Percentiles rank a stretch among this genome's conserved stretches.
Evolutionary conservation across 2,113 vertebrate genomes (phyloP).

Genomic region (Athene cunicularia): DNA sequence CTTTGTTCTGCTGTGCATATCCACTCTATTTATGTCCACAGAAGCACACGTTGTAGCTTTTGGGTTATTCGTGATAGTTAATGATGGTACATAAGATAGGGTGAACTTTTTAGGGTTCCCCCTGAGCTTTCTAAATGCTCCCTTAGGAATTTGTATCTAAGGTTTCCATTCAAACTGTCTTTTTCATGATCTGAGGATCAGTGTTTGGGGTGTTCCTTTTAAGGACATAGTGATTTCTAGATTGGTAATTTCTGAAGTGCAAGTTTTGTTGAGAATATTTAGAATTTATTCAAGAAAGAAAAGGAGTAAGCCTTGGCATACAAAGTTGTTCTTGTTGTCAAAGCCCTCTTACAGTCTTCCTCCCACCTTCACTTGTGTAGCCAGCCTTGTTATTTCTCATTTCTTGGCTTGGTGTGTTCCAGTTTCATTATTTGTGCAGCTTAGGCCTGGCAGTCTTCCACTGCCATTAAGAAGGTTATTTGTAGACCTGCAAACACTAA

Average conservation of each 20-base stretch:
- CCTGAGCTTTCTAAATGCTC: background rate
- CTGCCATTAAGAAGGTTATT: constrained; percentile 15
- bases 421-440: constrained; percentile 23
- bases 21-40: background rate
- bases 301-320: background rate
- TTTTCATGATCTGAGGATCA: background rate
- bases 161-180: background rate
- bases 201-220: background rate
- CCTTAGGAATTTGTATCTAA: background rate
- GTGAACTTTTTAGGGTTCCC: background rate
- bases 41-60: rapidly evolving
- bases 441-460: constrained; percentile 21
- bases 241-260: background rate
- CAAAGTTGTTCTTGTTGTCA: constrained; percentile 1
- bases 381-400: constrained; percentile 14
- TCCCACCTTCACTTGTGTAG: background rate
- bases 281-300: background rate
- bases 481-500: background rate
- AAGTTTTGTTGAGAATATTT: background rate
- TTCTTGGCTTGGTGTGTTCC: background rate
- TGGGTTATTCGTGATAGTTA: background rate
- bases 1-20: background rate
- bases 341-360: background rate
- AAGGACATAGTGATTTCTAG: background rate
- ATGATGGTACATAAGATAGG: background rate